phyloP scores from a whole-genome alignment of 2,797 vertebrate species.

The Pangasius larnaudii region DNA sequence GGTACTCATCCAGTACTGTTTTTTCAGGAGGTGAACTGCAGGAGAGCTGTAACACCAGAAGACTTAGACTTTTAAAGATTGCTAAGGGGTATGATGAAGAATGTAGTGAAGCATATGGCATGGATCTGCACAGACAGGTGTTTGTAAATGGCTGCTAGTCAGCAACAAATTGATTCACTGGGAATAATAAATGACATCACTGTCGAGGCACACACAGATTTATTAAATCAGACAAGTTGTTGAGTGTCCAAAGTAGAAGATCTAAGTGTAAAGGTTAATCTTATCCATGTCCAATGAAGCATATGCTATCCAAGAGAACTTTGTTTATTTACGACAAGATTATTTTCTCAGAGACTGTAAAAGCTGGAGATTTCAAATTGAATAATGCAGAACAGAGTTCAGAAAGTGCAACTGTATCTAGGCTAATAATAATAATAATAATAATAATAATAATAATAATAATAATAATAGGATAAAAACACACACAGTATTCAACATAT shows the following conservation, averaged over 20 bases:
- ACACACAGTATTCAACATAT: neutral
- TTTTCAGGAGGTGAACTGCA: neutral
- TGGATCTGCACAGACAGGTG: conserved; percentile 8
- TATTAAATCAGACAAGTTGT: neutral
- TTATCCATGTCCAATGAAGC: neutral
- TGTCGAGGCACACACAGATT: neutral
- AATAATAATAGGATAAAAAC: neutral
- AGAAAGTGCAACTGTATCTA: neutral
- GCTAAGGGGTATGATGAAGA: neutral
- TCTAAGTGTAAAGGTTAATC: neutral
- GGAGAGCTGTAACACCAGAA: neutral
- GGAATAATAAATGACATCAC: neutral
- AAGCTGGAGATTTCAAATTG: neutral
- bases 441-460: neutral
- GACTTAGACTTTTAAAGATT: neutral
- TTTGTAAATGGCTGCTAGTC: neutral
- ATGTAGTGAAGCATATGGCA: neutral
- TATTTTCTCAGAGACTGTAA: neutral
- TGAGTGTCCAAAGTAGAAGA: neutral
- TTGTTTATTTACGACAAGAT: neutral
- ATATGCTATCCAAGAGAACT: neutral
- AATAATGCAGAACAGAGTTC: neutral
- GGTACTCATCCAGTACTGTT: conserved; percentile 5
- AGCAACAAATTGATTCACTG: conserved; percentile 7
- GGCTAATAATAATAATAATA: neutral